phyloP scores from a whole-genome alignment of 2,797 vertebrate species.

The Carduelis carduelis region DNA sequence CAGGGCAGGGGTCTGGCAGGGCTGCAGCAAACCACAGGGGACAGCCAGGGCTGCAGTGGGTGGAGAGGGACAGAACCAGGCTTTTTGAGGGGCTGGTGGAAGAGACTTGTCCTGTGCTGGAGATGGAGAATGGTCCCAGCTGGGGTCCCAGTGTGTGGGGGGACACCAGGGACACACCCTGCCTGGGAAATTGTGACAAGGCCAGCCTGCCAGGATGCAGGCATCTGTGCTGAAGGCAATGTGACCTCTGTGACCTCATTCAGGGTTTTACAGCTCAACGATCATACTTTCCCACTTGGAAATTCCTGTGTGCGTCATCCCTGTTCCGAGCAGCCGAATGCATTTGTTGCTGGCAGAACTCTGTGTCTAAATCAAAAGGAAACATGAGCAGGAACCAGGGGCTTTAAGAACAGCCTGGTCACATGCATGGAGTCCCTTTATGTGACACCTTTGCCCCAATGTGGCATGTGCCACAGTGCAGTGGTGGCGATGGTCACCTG shows the following conservation, averaged over 20 bases:
- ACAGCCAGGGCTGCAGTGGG: rapidly evolving
- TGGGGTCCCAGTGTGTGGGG: rapidly evolving
- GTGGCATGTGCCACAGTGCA: background rate
- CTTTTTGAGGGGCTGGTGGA: background rate
- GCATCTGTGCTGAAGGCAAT: background rate
- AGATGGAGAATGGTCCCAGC: background rate
- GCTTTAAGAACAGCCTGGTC: background rate
- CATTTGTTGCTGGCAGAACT: background rate
- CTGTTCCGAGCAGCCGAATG: background rate
- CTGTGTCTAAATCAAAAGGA: background rate
- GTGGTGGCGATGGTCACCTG: background rate
- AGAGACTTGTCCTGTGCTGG: background rate
- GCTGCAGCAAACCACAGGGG: background rate
- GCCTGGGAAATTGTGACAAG: background rate
- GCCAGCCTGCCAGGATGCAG: background rate
- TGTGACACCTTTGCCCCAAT: background rate
- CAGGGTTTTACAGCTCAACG: background rate
- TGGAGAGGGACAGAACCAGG: background rate
- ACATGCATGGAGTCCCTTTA: background rate
- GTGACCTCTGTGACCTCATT: background rate
- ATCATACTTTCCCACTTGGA: background rate
- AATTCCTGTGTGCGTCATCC: slow-evolving; percentile 24
- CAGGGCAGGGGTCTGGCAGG: background rate
- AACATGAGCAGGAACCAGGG: background rate
- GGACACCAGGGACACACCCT: too few relatives aligned